These are phyloP conservation scores for Morpho deidamia DNA, from an alignment of 2,888 invertebrate genomes.

Conservation along the genomic window DNA sequence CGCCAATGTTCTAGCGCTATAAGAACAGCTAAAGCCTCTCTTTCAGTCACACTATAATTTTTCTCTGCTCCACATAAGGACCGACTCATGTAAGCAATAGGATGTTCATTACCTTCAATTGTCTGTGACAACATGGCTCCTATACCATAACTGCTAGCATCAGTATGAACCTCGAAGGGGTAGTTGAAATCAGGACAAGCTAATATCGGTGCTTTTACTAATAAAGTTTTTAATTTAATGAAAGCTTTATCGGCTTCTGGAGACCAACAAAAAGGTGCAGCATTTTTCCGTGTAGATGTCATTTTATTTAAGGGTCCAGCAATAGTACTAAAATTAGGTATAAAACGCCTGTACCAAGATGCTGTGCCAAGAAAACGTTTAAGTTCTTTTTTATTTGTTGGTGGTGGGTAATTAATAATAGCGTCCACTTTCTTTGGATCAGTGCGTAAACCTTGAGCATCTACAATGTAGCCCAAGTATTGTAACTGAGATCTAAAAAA, in stretches of 20 bases:
- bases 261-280: background rate
- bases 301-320: conserved; percentile 28
- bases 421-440: conserved; percentile 27
- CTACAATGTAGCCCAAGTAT: conserved; percentile 27
- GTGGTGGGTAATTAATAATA: conserved; percentile 26
- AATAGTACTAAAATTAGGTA: conserved; percentile 18
- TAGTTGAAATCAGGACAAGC: conserved; percentile 17
- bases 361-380: conserved; percentile 29
- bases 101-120: conserved; percentile 5
- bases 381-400: conserved; percentile 26
- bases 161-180: conserved; percentile 12
- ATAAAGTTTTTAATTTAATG: conserved; percentile 11
- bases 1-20: conserved; percentile 32
- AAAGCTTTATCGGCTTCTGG: conserved; percentile 18
- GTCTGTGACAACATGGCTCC: conserved; percentile 18
- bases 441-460: conserved; percentile 24
- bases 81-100: conserved; percentile 21
- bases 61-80: conserved; percentile 23
- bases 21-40: conserved; percentile 31
- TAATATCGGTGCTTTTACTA: conserved; percentile 16
- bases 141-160: conserved; percentile 8
- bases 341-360: conserved; percentile 29
- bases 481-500: conserved; percentile 25
- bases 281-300: conserved; percentile 21
- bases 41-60: conserved; percentile 27